Percentiles rank a stretch among this genome's conserved stretches.
phyloP scores from a whole-genome alignment of 2,797 vertebrate genomes.

The Synaphobranchus kaupii region DNA sequence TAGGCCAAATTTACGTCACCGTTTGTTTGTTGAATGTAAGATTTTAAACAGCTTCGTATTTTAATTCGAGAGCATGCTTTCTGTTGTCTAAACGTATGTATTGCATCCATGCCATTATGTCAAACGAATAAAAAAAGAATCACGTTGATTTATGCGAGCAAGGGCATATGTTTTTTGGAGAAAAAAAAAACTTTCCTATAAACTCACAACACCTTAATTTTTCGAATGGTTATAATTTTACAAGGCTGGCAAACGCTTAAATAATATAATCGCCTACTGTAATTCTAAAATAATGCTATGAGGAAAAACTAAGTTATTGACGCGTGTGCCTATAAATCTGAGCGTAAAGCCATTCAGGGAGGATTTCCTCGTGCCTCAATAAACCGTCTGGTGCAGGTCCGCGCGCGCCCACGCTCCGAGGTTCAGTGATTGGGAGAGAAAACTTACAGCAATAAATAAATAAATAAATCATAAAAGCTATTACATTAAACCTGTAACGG shows the following conservation, averaged over 20 bases:
- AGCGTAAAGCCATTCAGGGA: not conserved
- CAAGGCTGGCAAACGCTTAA: slow-evolving; percentile 29
- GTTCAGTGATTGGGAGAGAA: slow-evolving; percentile 14
- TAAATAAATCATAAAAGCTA: slow-evolving; percentile 22
- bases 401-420: slow-evolving; percentile 26
- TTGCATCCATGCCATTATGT: not conserved
- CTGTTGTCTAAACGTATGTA: slow-evolving; percentile 12
- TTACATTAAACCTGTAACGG: slow-evolving; percentile 30
- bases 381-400: slow-evolving; percentile 19
- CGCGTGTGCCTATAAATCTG: slow-evolving; percentile 1
- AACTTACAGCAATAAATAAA: slow-evolving; percentile 28
- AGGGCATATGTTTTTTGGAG: not conserved
- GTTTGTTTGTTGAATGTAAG: not conserved
- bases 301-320: slow-evolving; percentile 1
- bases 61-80: slow-evolving; percentile 14
- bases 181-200: not conserved
- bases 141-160: slow-evolving; percentile 21
- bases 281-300: not conserved
- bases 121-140: slow-evolving; percentile 11
- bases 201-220: slow-evolving; percentile 27
- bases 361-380: slow-evolving; percentile 20
- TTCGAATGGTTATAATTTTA: slow-evolving; percentile 22
- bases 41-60: slow-evolving; percentile 19
- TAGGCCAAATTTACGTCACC: slow-evolving; percentile 19
- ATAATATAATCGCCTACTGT: not conserved